These are phyloP conservation scores for Sicus ferrugineus DNA, from an alignment of 2,888 invertebrate genomes.

Conservation along the genomic window DNA sequence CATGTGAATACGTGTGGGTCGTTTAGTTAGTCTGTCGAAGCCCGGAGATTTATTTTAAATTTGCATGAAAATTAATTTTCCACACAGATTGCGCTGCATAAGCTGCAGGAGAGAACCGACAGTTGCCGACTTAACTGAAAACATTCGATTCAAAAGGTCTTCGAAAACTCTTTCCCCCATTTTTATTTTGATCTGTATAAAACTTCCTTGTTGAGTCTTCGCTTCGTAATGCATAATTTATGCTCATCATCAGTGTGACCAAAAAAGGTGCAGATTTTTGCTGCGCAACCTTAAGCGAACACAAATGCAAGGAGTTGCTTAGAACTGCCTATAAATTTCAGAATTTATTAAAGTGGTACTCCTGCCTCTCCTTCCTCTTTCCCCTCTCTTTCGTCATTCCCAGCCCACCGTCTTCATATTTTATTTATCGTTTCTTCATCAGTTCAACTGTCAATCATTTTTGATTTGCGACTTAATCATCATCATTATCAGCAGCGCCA, in stretches of 20 bases:
- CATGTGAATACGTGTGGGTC: background rate
- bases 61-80: too few relatives aligned
- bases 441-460: slow-evolving; percentile 23
- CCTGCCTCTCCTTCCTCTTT: background rate
- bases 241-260: background rate
- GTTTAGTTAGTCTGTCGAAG: background rate
- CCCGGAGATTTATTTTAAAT: too few relatives aligned
- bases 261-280: background rate
- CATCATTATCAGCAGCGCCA: background rate
- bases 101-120: too few relatives aligned
- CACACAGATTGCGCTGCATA: too few relatives aligned
- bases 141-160: too few relatives aligned
- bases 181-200: background rate
- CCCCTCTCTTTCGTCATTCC: background rate
- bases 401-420: too few relatives aligned
- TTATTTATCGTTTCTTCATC: background rate
- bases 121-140: too few relatives aligned
- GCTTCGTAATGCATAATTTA: too few relatives aligned
- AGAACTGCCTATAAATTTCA: slow-evolving; percentile 7
- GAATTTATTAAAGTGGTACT: slow-evolving; percentile 10
- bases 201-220: too few relatives aligned
- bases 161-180: background rate
- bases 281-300: too few relatives aligned
- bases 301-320: background rate
- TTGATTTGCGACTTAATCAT: slow-evolving; percentile 6